These are phyloP conservation scores for Drymodes brunneopygia DNA, from an alignment of 2,113 vertebrate species.

Conservation along the genomic window DNA sequence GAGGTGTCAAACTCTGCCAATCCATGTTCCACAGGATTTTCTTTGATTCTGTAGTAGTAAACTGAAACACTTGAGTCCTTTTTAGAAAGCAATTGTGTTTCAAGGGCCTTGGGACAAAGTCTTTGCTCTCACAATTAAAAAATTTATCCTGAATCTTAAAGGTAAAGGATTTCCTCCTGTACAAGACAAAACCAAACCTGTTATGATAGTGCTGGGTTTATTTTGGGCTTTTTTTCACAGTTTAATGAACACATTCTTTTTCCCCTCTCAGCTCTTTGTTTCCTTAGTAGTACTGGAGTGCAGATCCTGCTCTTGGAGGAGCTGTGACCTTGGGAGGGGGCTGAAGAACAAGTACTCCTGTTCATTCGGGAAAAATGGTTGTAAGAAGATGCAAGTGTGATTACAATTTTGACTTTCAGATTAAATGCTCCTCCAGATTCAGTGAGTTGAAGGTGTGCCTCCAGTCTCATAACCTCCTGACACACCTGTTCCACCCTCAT, in stretches of 20 bases:
- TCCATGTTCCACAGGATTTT: accelerated
- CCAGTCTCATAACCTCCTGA: neutral
- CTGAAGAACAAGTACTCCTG: neutral
- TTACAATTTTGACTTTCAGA: neutral
- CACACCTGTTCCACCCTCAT: accelerated
- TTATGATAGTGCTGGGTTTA: neutral
- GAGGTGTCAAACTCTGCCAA: neutral
- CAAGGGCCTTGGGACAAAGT: neutral
- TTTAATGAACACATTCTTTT: neutral
- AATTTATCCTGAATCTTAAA: neutral
- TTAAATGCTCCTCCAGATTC: neutral
- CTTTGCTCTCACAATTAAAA: neutral
- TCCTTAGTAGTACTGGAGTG: neutral
- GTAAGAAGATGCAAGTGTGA: neutral
- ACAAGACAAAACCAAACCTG: neutral
- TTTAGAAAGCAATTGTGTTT: neutral
- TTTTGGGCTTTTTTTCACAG: neutral
- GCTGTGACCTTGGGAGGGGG: neutral
- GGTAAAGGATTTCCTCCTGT: neutral
- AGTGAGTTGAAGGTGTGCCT: neutral
- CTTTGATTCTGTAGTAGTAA: neutral
- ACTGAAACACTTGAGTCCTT: neutral
- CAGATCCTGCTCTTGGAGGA: neutral
- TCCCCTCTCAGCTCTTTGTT: neutral
- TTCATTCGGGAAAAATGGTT: neutral